A percentile compares a stretch with the other conserved stretches of the same genome.
Conservation (phyloP, 2,113 vertebrate species). For the Ictalurus punctatus region DNA sequence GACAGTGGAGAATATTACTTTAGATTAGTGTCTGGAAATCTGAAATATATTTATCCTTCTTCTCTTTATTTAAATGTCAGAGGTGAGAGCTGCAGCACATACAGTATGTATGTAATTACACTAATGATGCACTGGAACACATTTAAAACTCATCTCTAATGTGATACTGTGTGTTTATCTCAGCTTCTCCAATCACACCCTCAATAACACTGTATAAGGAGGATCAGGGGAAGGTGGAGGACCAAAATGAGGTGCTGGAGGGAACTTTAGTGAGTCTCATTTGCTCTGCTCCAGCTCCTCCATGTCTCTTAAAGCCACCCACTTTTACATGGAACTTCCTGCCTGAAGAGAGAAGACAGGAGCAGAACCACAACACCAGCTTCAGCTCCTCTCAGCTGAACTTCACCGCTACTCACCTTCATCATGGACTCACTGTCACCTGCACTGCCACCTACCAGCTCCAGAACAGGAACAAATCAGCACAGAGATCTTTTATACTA, state of each 20-base stretch:
- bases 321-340: constrained; percentile 30
- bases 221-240: neutral
- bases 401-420: constrained; percentile 35
- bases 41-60: neutral
- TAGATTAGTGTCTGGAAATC: neutral
- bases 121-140: neutral
- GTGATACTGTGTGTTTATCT: constrained; percentile 33
- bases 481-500: neutral
- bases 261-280: constrained; percentile 31
- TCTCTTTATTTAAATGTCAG: constrained; percentile 26
- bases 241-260: constrained; percentile 40
- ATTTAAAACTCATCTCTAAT: constrained; percentile 20
- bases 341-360: neutral
- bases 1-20: constrained; percentile 28
- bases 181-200: constrained; percentile 19
- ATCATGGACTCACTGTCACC: constrained; percentile 15
- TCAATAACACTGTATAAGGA: constrained; percentile 23
- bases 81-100: constrained; percentile 16
- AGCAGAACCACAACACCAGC: neutral
- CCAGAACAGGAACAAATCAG: neutral
- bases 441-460: constrained; percentile 35
- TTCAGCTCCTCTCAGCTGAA: constrained; percentile 39
- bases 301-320: constrained; percentile 20
- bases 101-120: neutral
- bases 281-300: constrained; percentile 32